Evolutionary conservation across 1,140 invertebrate genomes (phyloP).

Genomic region (Drosophila pachea): DNA sequence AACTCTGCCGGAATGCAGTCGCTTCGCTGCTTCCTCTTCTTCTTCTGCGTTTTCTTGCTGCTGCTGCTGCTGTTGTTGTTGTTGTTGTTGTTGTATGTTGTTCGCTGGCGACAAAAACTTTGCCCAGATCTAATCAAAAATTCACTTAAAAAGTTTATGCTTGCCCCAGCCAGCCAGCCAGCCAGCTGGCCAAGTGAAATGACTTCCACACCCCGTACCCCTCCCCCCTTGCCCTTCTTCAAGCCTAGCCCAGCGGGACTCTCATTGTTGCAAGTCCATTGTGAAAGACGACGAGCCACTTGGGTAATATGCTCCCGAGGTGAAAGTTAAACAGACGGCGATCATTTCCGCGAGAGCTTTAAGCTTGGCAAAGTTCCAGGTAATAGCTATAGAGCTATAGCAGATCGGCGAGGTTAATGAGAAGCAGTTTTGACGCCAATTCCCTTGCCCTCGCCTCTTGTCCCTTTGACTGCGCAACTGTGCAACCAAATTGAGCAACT

Average conservation of each 20-base stretch:
- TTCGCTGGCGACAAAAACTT: conserved; percentile 65
- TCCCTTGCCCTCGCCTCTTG: too few species aligned
- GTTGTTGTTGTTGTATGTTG: conserved; percentile 44
- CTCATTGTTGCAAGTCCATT: conserved; percentile 59
- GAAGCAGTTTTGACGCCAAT: too few species aligned
- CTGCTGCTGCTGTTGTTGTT: too few species aligned
- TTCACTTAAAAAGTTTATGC: conserved; percentile 76
- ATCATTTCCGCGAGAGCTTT: conserved; percentile 5
- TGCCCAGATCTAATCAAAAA: conserved; percentile 76
- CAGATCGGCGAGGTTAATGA: too few species aligned
- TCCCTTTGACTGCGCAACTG: too few species aligned
- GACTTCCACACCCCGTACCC: conserved; percentile 57
- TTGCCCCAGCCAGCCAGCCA: conserved; percentile 44
- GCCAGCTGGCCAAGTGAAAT: conserved; percentile 26
- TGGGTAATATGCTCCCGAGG: conserved; percentile 34
- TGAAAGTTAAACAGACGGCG: conserved; percentile 27
- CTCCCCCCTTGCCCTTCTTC: conserved; percentile 1
- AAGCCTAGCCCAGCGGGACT: neutral
- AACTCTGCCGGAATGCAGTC: conserved; percentile 32
- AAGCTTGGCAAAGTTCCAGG: neutral
- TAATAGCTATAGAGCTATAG: too few species aligned
- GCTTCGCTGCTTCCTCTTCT: neutral
- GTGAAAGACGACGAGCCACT: conserved; percentile 29
- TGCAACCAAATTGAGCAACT: conserved; percentile 58
- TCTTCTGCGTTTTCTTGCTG: too few species aligned